These are phyloP conservation scores for Cyprinus carpio DNA, from an alignment of 2,113 vertebrate genomes.

Conservation along the genomic window DNA sequence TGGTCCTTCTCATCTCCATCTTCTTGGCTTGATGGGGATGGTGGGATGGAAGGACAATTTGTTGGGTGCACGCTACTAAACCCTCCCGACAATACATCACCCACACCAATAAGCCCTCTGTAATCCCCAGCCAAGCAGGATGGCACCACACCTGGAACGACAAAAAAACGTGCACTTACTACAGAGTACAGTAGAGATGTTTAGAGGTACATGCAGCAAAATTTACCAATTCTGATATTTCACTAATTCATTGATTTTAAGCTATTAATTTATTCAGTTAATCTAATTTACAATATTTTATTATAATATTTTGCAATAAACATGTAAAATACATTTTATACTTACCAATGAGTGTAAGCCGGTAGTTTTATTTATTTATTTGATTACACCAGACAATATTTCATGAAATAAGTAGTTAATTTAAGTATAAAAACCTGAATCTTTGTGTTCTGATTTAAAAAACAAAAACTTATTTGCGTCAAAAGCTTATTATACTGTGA, in stretches of 20 bases:
- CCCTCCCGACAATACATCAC: slow-evolving; percentile 61
- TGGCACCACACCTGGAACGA: slow-evolving; percentile 66
- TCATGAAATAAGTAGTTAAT: too few relatives aligned
- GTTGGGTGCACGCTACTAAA: slow-evolving; percentile 63
- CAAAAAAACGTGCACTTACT: not conserved
- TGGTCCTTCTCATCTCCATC: slow-evolving; percentile 77
- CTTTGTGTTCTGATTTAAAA: too few relatives aligned
- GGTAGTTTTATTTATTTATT: too few relatives aligned
- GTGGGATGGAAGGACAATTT: slow-evolving; percentile 74
- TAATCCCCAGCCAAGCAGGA: slow-evolving; percentile 73
- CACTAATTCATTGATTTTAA: not conserved
- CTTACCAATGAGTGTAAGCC: not conserved
- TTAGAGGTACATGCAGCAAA: not conserved
- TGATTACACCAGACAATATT: too few relatives aligned
- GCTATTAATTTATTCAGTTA: not conserved
- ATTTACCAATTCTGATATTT: not conserved
- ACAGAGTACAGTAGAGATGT: not conserved
- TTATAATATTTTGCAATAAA: not conserved
- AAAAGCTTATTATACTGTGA: not conserved
- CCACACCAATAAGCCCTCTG: slow-evolving; percentile 67
- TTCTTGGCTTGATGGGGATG: slow-evolving; percentile 79
- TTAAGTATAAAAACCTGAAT: too few relatives aligned
- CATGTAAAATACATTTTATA: not conserved
- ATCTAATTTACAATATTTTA: not conserved
- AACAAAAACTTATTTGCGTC: not conserved